phyloP scores from a whole-genome alignment of 2,888 invertebrate species.

The Lamproptera curius region DNA sequence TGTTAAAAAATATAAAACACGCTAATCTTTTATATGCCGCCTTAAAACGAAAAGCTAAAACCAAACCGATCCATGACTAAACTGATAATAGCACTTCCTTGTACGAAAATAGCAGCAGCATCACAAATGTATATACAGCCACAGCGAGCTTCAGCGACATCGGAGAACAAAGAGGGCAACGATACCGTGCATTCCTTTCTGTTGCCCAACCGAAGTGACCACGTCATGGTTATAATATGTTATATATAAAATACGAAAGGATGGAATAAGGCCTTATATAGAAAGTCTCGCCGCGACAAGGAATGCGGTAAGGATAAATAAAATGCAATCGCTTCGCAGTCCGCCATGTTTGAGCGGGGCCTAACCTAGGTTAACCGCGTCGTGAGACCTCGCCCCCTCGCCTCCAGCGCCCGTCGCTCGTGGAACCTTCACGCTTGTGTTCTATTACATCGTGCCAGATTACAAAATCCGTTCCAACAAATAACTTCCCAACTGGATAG shows the following conservation, averaged over 20 bases:
- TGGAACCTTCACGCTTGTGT: conserved; percentile 38
- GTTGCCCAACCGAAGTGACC: conserved; percentile 12
- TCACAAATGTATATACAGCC: too few relatives aligned
- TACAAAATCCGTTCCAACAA: conserved; percentile 20
- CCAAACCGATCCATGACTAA: too few relatives aligned
- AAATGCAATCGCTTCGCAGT: conserved; percentile 33
- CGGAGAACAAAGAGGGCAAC: conserved; percentile 18
- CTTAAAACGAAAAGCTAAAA: too few relatives aligned
- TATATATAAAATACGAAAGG: too few relatives aligned
- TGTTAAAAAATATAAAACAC: too few relatives aligned
- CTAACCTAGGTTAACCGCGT: conserved; percentile 64
- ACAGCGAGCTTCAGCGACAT: too few relatives aligned
- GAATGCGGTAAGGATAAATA: conserved; percentile 26
- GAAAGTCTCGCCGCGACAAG: conserved; percentile 7
- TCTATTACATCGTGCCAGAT: conserved; percentile 22
- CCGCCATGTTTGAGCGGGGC: conserved; percentile 44
- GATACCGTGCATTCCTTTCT: conserved; percentile 6
- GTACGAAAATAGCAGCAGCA: too few relatives aligned
- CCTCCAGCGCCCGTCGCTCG: conserved; percentile 30
- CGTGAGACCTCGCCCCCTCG: conserved; percentile 48
- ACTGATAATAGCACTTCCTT: too few relatives aligned
- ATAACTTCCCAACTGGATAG: conserved; percentile 16
- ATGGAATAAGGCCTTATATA: conserved; percentile 6
- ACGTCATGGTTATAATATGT: too few relatives aligned
- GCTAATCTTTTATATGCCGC: too few relatives aligned